Evolutionary conservation across 2,797 vertebrate species (phyloP).

Genomic region (Parambassis ranga): DNA sequence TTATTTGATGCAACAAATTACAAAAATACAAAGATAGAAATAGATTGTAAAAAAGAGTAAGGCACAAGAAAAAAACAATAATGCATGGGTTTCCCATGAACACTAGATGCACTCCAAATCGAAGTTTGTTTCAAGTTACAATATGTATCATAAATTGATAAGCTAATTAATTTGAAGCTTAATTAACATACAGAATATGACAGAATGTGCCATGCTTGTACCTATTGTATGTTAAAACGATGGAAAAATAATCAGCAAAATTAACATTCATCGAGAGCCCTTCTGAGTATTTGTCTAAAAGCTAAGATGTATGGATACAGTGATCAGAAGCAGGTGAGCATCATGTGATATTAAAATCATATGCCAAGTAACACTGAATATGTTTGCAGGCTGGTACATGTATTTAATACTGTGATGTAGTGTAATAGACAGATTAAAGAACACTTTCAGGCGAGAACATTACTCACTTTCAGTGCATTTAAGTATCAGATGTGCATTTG

Average conservation of each 20-base stretch:
- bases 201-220: conserved; percentile 57
- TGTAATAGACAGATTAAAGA: conserved; percentile 17
- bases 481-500: conserved; percentile 18
- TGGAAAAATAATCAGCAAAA: conserved; percentile 45
- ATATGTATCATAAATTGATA: conserved; percentile 80
- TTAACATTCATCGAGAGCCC: conserved; percentile 34
- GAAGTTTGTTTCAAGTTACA: conserved; percentile 97
- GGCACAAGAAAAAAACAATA: conserved; percentile 57
- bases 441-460: conserved; percentile 15
- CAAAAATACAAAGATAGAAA: conserved; percentile 47
- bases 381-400: conserved; percentile 22
- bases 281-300: conserved; percentile 51
- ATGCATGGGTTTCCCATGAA: conserved; percentile 87
- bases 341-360: conserved; percentile 26
- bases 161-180: conserved; percentile 62
- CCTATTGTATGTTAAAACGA: conserved; percentile 62
- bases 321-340: conserved; percentile 46
- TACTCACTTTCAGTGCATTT: conserved; percentile 53
- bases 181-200: conserved; percentile 62
- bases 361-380: conserved; percentile 24
- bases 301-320: conserved; percentile 29
- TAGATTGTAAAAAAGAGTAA: conserved; percentile 51
- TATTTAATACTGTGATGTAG: conserved; percentile 12
- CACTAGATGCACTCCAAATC: conserved; percentile 92
- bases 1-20: conserved; percentile 60